phyloP scores from a whole-genome alignment of 2,797 vertebrate genomes.

The Sebastes steindachneri region DNA sequence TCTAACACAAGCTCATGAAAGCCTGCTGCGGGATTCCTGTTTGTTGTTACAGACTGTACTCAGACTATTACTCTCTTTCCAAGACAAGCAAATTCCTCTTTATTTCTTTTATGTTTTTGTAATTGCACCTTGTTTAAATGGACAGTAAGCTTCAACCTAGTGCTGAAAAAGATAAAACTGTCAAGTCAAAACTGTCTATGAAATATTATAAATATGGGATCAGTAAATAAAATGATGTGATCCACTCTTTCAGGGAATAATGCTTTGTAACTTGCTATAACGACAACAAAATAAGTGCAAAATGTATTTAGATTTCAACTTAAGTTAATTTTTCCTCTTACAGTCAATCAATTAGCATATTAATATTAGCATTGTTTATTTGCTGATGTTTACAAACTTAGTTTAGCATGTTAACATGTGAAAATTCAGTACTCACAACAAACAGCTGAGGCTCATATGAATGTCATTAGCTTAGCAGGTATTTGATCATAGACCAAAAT shows the following conservation, averaged over 20 bases:
- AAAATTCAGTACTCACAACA: background rate
- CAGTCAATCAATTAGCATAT: background rate
- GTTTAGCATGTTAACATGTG: background rate
- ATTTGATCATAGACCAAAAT: background rate
- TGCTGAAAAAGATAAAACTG: no score
- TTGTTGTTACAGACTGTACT: background rate
- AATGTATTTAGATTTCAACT: background rate
- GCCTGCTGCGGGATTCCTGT: background rate
- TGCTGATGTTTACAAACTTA: background rate
- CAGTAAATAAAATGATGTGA: background rate
- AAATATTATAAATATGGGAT: background rate
- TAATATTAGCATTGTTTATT: background rate
- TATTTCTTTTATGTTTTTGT: background rate
- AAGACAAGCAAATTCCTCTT: background rate
- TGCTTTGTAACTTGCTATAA: background rate
- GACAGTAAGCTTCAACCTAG: background rate
- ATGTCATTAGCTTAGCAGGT: background rate
- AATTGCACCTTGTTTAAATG: background rate
- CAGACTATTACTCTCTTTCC: background rate
- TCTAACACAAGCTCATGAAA: background rate
- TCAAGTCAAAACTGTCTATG: background rate
- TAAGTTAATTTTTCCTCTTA: background rate
- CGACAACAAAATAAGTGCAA: no score
- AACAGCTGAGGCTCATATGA: background rate
- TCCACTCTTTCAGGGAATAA: background rate